Percentiles rank a stretch among this genome's conserved stretches.
phyloP scores from a whole-genome alignment of 2,888 invertebrate species.

The Rotaria macrura region DNA sequence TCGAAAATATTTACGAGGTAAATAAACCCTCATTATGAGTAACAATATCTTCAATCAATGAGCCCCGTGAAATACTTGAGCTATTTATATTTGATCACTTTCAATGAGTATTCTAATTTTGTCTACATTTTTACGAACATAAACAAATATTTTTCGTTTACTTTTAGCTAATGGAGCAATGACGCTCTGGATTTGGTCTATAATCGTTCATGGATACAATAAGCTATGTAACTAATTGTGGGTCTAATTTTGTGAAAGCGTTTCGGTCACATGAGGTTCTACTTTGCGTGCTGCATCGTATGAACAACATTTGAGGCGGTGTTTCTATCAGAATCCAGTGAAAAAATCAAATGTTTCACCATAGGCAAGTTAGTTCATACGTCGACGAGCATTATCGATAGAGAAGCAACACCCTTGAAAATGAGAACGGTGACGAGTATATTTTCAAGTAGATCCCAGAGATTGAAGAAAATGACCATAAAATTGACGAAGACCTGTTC shows the following conservation, averaged over 20 bases:
- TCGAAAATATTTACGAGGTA: not conserved
- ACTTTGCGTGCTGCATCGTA: not conserved
- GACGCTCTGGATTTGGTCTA: not conserved
- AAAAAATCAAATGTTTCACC: not conserved
- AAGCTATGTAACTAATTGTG: not conserved
- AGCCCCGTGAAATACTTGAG: not conserved
- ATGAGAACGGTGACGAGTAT: too few species aligned
- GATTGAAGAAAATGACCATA: too few species aligned
- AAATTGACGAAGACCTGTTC: too few species aligned
- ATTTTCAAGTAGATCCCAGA: too few species aligned
- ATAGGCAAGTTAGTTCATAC: not conserved
- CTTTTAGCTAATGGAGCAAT: not conserved
- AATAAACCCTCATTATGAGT: not conserved
- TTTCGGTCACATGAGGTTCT: not conserved
- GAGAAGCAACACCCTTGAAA: not conserved
- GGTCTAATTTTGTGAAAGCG: not conserved
- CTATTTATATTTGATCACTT: not conserved
- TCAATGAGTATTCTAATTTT: too few species aligned
- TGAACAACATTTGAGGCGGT: not conserved
- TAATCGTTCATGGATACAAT: not conserved
- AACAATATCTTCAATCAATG: not conserved
- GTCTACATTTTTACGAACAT: too few species aligned
- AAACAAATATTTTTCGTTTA: not conserved
- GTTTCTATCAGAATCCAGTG: not conserved
- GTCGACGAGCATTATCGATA: not conserved